Base-by-base conservation (phyloP, 2,888 invertebrate species). In the Autographa gamma region DNA sequence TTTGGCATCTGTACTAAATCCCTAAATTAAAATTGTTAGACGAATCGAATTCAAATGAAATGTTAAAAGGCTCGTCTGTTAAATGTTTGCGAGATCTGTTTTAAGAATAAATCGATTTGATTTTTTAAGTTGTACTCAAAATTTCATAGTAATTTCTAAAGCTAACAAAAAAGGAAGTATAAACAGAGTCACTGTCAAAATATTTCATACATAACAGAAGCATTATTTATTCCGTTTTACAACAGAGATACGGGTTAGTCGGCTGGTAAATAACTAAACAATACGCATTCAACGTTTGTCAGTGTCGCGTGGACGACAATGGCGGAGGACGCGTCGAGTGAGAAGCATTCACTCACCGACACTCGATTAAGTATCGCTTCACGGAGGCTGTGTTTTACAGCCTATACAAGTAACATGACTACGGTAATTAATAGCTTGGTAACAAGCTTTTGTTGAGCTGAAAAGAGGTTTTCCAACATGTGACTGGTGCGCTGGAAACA, bases 341-440 rank as follows among this genome's bases (percentile, higher is more conserved):
- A 56, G 25, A 56, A 56, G 54, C 25, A 56, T 56, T 56, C 54
- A 25, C 54, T 56, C 25, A 56, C 19, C 25, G 54, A 19, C 54
- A 56, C 54, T 56, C 19, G 54, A 56, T 56, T 56, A 56, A 56
- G 54, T 56, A 56, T 56, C 54, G 54, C 54, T 56, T 25, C 25
- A 56, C 54, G 7, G 9, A 34, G 16, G 11, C 16, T 16, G 31
- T 60, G 60, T 60, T 34, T 7, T 60, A 34, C 31, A 34, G 25
- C 2, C 60, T n/a, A 5, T 9, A 14, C 60, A 58, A 58, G 9
- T 16, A 60, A 2, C 32, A 14, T 13, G 13, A 11, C 14, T 14
- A 3, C n/a, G 7, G n/a, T 48, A 48, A 48, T 48, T 48, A 48
- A 48, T 48, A n/a, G 48, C 7, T 14, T 16, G 14, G 14, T 16